These are phyloP conservation scores for Pegea sp. DNA, from an alignment of 23 tunicate genomes.

Conservation along the genomic window DNA sequence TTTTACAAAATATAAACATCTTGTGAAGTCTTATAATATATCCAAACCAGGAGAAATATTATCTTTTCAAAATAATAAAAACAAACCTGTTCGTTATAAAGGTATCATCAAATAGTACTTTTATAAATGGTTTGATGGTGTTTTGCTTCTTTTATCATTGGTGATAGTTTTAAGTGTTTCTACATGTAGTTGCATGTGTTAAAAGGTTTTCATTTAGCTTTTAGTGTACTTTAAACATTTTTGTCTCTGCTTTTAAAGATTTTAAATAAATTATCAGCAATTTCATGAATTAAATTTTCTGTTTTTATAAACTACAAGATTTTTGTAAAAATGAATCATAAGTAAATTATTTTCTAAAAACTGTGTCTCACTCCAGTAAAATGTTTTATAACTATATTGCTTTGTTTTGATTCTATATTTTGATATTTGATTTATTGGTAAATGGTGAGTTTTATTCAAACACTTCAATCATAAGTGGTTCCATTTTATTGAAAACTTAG, in stretches of 20 bases:
- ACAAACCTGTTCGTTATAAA: conserved; percentile 10
- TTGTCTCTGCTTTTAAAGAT: neutral
- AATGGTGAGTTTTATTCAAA: too few relatives aligned
- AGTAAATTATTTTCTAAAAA: too few relatives aligned
- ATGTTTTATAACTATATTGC: too few relatives aligned
- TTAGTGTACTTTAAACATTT: neutral
- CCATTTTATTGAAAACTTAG: too few relatives aligned
- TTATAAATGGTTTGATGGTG: neutral
- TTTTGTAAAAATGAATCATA: too few relatives aligned
- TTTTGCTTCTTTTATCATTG: neutral
- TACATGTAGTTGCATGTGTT: neutral
- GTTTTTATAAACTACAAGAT: too few relatives aligned
- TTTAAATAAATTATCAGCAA: too few relatives aligned
- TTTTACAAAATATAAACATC: conserved; percentile 13
- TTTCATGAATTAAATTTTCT: too few relatives aligned
- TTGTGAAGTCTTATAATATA: conserved; percentile 26
- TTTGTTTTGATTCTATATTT: too few relatives aligned
- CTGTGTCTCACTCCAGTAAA: too few relatives aligned
- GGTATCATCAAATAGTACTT: conserved; percentile 11
- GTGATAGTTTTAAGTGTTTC: neutral
- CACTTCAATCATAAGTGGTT: too few relatives aligned
- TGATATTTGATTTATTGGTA: too few relatives aligned
- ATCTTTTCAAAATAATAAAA: conserved; percentile 38
- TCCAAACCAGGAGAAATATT: conserved; percentile 20
- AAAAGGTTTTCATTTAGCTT: neutral